These are phyloP conservation scores for Calephelis nemesis DNA, from an alignment of 1,140 invertebrate genomes.

Conservation along the genomic window DNA sequence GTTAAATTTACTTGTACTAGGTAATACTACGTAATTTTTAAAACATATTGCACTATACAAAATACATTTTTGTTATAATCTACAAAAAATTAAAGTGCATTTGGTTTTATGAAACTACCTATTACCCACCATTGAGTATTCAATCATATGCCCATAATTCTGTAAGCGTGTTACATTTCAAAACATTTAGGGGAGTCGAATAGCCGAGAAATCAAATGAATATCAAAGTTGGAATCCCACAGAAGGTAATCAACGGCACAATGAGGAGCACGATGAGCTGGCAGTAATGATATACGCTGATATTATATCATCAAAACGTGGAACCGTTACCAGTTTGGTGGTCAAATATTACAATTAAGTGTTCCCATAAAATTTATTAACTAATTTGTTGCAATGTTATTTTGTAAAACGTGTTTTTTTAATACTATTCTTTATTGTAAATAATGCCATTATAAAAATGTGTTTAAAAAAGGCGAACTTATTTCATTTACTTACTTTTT, in stretches of 20 bases:
- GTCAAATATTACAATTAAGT: constrained; percentile 37
- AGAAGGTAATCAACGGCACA: constrained; percentile 48
- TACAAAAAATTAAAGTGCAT: not conserved
- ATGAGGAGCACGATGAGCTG: constrained; percentile 41
- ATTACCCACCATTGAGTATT: not conserved
- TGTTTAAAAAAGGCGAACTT: too few species aligned
- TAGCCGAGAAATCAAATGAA: constrained; percentile 40
- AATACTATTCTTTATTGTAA: too few species aligned
- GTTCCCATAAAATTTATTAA: constrained; percentile 49
- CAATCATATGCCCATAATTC: not conserved
- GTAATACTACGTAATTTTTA: too few species aligned
- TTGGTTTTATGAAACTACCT: not conserved
- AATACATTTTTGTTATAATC: too few species aligned
- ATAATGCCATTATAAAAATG: too few species aligned
- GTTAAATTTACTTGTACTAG: too few species aligned
- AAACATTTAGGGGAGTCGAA: not conserved
- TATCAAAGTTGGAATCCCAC: constrained; percentile 41
- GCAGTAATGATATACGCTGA: constrained; percentile 39
- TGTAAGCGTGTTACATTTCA: constrained; percentile 1
- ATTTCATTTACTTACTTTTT: too few species aligned
- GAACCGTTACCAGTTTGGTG: constrained; percentile 32
- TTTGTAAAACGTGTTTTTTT: constrained; percentile 18
- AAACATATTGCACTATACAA: too few species aligned
- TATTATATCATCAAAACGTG: constrained; percentile 29
- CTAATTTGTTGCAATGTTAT: not conserved